Evolutionary conservation across 1,140 invertebrate species (phyloP), one percentile per base, ranked within the genome.

Genomic region (Druon quercuslanigerum): DNA sequence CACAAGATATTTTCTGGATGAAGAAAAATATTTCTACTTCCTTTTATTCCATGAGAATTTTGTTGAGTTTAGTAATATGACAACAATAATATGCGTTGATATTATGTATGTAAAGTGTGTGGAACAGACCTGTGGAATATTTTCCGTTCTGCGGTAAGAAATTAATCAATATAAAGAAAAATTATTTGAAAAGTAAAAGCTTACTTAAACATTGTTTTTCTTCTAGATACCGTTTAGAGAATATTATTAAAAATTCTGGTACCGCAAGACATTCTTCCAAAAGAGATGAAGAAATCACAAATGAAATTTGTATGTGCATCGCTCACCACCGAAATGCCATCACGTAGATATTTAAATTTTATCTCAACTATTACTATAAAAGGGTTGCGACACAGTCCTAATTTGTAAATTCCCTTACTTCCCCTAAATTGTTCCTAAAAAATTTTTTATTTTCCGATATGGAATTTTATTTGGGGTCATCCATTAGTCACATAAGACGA

Each of bases 231-330:
- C 57, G 57, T n/a, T 16, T 66, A 14, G 57, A 66, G 7, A 66
- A 40, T 66, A 40, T 66, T 40, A 66, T 66, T 1, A 66, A 66
- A 66, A 66, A 66, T 66, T 25, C 57, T 14, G 57, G n/a, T 66
- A 40, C 25, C 4, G 7, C 33, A 66, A 12, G 16, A 40, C 3
- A 7, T 66, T 40, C 33, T 40, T 33, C 25, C 20, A 40, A 25
- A 66, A 16, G 33, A 16, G 57, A 66, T 6, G 25, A 66, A 66
- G 25, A 66, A 66, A 66, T 66, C 0, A 40, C 16, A 66, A 66
- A 33, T 40, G 25, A 66, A 40, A 25, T 66, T 66, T 66, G 13
- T 16, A 0, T 40, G 6, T 66, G 57, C 33, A 66, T 66, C 25
- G 25, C 25, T 33, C 40, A 40, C n/a, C 57, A 66, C 14, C 57